Percentiles rank a stretch among this genome's conserved stretches.
Evolutionary conservation across 2,113 vertebrate species (phyloP).

Genomic region (Gadus chalcogrammus): DNA sequence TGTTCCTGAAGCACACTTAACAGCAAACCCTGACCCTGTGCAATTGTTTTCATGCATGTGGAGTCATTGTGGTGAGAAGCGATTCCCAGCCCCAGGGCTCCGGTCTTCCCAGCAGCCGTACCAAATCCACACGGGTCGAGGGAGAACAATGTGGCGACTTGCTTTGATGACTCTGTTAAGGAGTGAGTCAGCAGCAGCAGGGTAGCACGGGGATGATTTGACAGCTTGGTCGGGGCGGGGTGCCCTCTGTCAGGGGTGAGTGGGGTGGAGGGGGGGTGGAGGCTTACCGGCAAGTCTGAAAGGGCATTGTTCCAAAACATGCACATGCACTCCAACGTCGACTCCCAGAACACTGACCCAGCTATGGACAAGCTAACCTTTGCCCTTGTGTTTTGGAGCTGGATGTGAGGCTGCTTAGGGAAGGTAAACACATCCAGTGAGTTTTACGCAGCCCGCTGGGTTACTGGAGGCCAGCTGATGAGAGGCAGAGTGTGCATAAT

Average conservation of each 20-base stretch:
- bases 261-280: too few relatives aligned
- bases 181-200: slow-evolving; percentile 51
- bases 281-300: too few relatives aligned
- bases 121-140: slow-evolving; percentile 27
- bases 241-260: not conserved
- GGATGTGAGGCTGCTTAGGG: too few relatives aligned
- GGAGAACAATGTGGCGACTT: slow-evolving; percentile 38
- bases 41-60: slow-evolving; percentile 33
- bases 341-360: too few relatives aligned
- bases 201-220: slow-evolving; percentile 38
- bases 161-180: slow-evolving; percentile 4
- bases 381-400: too few relatives aligned
- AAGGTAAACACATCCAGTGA: not conserved
- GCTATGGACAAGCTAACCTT: too few relatives aligned
- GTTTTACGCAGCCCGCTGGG: not conserved
- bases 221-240: slow-evolving; percentile 41
- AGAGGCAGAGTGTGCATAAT: too few relatives aligned
- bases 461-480: too few relatives aligned
- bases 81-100: slow-evolving; percentile 38
- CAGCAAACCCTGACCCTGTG: not conserved
- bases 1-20: slow-evolving; percentile 8
- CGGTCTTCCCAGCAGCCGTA: slow-evolving; percentile 57
- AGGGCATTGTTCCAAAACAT: too few relatives aligned
- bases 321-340: too few relatives aligned
- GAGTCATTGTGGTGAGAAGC: slow-evolving; percentile 52